Conservation (phyloP, 2,888 invertebrate species). For the Proisotoma minuta region DNA sequence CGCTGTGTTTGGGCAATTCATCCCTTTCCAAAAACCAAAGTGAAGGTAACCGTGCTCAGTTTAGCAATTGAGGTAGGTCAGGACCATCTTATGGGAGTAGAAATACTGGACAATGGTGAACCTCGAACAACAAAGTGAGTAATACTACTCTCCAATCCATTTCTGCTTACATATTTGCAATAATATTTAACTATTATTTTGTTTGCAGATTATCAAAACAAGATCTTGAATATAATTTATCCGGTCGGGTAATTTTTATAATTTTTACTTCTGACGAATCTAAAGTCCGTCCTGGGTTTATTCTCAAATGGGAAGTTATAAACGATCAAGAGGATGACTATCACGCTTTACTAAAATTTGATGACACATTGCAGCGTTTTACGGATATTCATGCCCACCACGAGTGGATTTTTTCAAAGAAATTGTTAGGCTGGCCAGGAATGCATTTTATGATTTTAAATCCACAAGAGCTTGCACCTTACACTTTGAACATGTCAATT, state of each 20-base stretch:
- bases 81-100: neutral
- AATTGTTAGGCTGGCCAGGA: no score
- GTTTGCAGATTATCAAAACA: neutral
- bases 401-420: no score
- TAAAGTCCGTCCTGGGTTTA: no score
- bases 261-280: neutral
- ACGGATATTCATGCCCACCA: no score
- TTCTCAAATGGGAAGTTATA: neutral
- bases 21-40: neutral
- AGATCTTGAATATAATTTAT: neutral
- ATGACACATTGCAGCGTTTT: no score
- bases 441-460: no score
- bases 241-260: neutral
- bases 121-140: neutral
- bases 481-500: no score
- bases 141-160: no score
- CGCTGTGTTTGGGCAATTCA: neutral
- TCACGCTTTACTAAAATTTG: no score
- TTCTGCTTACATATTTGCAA: neutral
- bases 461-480: no score
- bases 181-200: neutral
- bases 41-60: neutral
- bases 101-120: neutral
- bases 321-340: no score
- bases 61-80: neutral